Base-by-base conservation (phyloP, 2,113 vertebrate genomes). In the Corydoras maculifer region DNA sequence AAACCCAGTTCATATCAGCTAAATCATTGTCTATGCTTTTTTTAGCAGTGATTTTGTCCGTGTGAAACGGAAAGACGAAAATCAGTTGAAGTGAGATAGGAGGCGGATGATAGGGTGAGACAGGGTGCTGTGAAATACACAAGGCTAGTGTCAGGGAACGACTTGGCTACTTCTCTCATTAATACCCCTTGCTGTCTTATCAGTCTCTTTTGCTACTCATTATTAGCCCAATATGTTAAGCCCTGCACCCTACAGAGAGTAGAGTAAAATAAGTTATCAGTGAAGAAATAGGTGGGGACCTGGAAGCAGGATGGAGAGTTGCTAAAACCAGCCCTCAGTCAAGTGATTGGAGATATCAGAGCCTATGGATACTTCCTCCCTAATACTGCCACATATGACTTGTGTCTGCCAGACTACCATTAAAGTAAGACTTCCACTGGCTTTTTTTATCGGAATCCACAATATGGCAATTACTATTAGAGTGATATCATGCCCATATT, bases 281-380 rank as follows among this genome's bases (percentile, higher is more conserved):
- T 3, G 7, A 14, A 59, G 67, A 49, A 63, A 75, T 51, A 75
- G 79, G 70, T 67, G 73, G 75, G 73, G 49, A 13, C 43, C 62
- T 72, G 29, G 43, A 58, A 49, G 57, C 72, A 66, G 65, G 65
- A 71, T 48, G 51, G 69, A 35, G 35, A 57, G 68, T 75, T 78
- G 75, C 73, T 77, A 80, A 80, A 80, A 75, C 49, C 76, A 73
- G 69, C 54, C 15, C 43, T 53, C 75, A 73, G 74, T 77, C 75
- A 69, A 58, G 65, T 62, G 68, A 75, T 54, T 65, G 29, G 69
- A 72, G 77, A 78, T 75, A 78, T 15, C 32, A 53, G 61, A 50
- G 69, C 58, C 58, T 29, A 59, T 64, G 64, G 58, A 53, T 64
- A 69, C 57, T 75, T 69, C 77, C 69, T 72, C 58, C 70, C 35